Conservation (phyloP, 2,797 vertebrate species). For the Tauraco hartlaubi region DNA sequence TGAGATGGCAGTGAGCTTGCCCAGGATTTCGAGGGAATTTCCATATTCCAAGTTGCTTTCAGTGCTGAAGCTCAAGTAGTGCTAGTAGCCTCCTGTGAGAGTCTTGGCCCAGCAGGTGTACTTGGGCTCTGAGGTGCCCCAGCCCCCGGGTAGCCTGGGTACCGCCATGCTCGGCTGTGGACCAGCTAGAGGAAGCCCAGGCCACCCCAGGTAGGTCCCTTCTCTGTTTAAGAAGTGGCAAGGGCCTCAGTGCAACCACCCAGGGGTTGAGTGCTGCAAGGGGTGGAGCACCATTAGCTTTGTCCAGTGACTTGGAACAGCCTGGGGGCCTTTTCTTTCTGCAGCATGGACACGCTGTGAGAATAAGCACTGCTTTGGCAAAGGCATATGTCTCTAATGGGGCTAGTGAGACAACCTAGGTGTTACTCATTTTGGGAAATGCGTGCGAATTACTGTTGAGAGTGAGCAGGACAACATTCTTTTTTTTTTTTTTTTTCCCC, state of each 20-base stretch:
- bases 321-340: neutral
- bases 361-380: neutral
- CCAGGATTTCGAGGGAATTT: neutral
- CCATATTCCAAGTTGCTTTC: neutral
- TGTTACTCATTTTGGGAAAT: neutral
- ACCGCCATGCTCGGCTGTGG: neutral
- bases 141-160: neutral
- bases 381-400: neutral
- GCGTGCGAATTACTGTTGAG: neutral
- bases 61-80: neutral
- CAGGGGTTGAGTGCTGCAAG: fast-evolving
- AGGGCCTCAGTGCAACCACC: neutral
- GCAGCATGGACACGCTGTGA: neutral
- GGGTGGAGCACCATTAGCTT: neutral
- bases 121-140: neutral
- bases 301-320: neutral
- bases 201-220: neutral
- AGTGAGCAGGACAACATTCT: neutral
- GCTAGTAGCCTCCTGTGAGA: neutral
- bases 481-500: neutral
- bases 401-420: neutral
- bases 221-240: neutral
- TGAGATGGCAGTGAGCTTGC: neutral
- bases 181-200: neutral
- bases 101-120: neutral